Evolutionary conservation across 2,797 vertebrate genomes (phyloP).

Genomic region (Mionectes olivaceus): DNA sequence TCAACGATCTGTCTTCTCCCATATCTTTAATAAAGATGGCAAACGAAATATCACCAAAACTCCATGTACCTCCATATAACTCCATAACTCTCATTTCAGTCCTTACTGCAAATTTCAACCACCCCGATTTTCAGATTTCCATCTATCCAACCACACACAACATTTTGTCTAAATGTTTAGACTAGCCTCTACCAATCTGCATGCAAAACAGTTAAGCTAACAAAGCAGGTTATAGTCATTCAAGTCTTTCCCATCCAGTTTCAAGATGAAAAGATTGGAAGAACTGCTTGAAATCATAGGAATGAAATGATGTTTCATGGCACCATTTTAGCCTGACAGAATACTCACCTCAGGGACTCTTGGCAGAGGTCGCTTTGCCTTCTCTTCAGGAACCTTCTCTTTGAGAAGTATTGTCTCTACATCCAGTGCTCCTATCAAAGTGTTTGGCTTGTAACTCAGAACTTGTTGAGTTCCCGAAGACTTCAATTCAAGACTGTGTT

Average conservation of each 20-base stretch:
- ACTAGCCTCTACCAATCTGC: background rate
- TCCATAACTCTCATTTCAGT: background rate
- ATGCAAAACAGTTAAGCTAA: background rate
- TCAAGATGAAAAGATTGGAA: background rate
- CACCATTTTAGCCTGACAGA: background rate
- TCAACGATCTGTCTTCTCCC: background rate
- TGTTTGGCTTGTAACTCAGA: constrained; percentile 93
- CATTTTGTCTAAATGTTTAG: background rate
- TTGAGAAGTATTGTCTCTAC: constrained; percentile 88
- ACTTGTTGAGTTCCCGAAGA: constrained; percentile 81
- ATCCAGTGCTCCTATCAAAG: constrained; percentile 89
- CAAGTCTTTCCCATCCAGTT: background rate
- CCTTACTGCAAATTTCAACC: background rate
- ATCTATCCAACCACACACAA: background rate
- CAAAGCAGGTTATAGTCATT: background rate
- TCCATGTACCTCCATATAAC: background rate
- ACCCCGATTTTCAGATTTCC: background rate
- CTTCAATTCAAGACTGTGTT: constrained; percentile 90
- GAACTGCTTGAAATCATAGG: background rate
- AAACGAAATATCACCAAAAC: background rate
- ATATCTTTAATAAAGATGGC: background rate
- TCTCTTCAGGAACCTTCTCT: constrained; percentile 89
- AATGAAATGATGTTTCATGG: background rate
- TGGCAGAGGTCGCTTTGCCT: constrained; percentile 80
- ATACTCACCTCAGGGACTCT: constrained; percentile 90